Evolutionary conservation across 2,113 vertebrate genomes (phyloP).

Genomic region (Brevimyrus niger): DNA sequence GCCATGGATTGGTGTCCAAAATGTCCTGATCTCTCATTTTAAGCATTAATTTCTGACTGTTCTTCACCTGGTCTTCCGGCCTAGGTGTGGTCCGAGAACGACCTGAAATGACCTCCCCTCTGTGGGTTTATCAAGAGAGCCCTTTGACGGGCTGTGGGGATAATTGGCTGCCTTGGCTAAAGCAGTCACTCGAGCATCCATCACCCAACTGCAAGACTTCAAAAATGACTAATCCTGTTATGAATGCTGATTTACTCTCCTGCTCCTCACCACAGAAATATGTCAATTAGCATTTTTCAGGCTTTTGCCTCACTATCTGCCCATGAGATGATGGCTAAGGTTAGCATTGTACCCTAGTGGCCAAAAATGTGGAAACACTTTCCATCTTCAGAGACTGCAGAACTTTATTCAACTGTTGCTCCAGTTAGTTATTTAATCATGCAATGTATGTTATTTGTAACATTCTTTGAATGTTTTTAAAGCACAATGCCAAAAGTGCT

Average conservation of each 20-base stretch:
- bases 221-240: slow-evolving; percentile 1
- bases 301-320: background rate
- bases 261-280: background rate
- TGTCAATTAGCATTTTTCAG: background rate
- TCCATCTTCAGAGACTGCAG: too few species aligned
- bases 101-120: background rate
- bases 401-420: too few species aligned
- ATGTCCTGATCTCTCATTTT: background rate
- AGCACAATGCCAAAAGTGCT: too few species aligned
- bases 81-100: background rate
- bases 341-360: background rate
- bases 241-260: background rate
- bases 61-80: background rate
- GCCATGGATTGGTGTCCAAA: background rate
- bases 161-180: background rate
- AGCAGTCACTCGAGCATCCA: background rate
- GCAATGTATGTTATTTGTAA: too few species aligned
- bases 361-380: too few species aligned
- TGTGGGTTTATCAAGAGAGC: background rate
- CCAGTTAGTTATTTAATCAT: too few species aligned
- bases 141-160: background rate
- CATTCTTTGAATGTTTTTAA: too few species aligned
- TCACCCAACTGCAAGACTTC: background rate
- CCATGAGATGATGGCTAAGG: background rate
- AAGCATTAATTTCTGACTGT: background rate